Evolutionary conservation across 2,113 vertebrate species (phyloP).

Genomic region (Rhea pennata): DNA sequence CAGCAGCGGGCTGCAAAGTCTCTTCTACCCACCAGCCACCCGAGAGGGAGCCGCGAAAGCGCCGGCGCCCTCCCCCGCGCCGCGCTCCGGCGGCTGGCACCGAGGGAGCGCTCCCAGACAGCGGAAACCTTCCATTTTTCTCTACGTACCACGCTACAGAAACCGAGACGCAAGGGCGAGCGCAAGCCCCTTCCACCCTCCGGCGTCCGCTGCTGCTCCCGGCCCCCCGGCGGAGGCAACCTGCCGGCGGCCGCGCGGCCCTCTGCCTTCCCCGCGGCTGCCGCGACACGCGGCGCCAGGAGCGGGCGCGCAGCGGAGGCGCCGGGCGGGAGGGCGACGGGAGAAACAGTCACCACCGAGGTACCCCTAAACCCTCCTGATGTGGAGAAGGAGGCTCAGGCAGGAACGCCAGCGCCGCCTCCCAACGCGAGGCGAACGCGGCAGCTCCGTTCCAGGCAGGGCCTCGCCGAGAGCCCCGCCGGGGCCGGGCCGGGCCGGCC

Average conservation of each 20-base stretch:
- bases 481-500: not conserved
- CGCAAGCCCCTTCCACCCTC: not conserved
- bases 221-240: not conserved
- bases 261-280: too few relatives aligned
- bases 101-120: slow-evolving; percentile 14
- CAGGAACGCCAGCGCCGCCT: not conserved
- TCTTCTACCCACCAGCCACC: not conserved
- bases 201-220: not conserved
- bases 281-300: too few relatives aligned
- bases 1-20: slow-evolving; percentile 16
- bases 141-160: not conserved
- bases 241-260: too few relatives aligned
- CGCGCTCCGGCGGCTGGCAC: not conserved
- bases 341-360: not conserved
- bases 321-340: too few relatives aligned
- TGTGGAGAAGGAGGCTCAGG: slow-evolving; percentile 32
- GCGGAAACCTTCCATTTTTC: not conserved
- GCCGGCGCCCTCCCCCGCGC: slow-evolving; percentile 14
- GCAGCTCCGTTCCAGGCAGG: not conserved
- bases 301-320: too few relatives aligned
- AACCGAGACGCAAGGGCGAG: not conserved
- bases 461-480: not conserved
- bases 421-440: too few relatives aligned
- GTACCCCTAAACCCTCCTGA: slow-evolving; percentile 1
- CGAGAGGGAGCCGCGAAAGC: not conserved